Evolutionary conservation across 2,888 invertebrate species (phyloP).

Genomic region (Xestia xanthographa): DNA sequence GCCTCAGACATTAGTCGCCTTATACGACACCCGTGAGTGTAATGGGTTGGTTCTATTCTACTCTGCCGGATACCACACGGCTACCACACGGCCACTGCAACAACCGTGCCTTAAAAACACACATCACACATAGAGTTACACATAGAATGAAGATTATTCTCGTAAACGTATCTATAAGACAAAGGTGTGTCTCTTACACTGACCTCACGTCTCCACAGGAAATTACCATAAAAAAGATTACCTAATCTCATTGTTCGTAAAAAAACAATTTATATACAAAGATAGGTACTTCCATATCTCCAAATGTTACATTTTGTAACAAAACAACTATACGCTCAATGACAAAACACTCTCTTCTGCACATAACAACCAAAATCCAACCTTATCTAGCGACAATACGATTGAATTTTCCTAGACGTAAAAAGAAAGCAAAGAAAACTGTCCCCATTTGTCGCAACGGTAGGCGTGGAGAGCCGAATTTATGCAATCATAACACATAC

Average conservation of each 20-base stretch:
- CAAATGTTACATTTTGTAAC: slow-evolving; percentile 64
- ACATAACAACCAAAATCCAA: slow-evolving; percentile 38
- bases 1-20: too few species aligned
- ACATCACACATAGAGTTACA: too few species aligned
- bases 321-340: slow-evolving; percentile 58
- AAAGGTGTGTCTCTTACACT: slow-evolving; percentile 24
- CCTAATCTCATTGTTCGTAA: slow-evolving; percentile 63
- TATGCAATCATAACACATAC: slow-evolving; percentile 35
- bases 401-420: slow-evolving; percentile 19
- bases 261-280: slow-evolving; percentile 59
- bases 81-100: neutral
- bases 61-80: too few species aligned
- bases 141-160: neutral
- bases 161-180: slow-evolving; percentile 11
- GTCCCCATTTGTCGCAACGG: slow-evolving; percentile 87
- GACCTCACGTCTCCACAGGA: slow-evolving; percentile 51
- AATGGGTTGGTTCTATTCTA: too few species aligned
- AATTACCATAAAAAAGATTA: slow-evolving; percentile 62
- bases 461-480: slow-evolving; percentile 80
- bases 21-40: too few species aligned
- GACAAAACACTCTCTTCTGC: slow-evolving; percentile 55
- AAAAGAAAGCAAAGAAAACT: slow-evolving; percentile 76
- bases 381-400: slow-evolving; percentile 26
- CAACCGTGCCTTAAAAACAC: neutral
- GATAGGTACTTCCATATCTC: slow-evolving; percentile 53